phyloP scores from a whole-genome alignment of 37 sponge, comb jelly and placozoan species.

The Tethya wilhelma region DNA sequence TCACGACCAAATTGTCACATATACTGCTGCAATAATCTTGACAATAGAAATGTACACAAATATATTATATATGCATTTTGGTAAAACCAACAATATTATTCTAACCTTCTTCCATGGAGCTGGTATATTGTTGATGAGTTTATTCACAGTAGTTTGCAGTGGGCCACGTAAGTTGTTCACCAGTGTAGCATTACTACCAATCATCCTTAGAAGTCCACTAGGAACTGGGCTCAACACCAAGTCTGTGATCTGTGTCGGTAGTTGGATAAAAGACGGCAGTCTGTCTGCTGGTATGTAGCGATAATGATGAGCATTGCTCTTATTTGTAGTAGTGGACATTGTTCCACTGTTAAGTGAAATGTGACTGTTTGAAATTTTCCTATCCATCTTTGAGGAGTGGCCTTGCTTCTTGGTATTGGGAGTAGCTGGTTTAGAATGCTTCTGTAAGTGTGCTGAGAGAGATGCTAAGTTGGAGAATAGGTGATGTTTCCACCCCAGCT shows the following conservation, averaged over 20 bases:
- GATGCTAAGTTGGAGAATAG: constrained; percentile 18
- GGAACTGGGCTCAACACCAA: constrained; percentile 9
- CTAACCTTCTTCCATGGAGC: constrained; percentile 51
- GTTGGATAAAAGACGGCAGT: constrained; percentile 31
- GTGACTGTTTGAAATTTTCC: too few relatives aligned
- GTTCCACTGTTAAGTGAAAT: neutral
- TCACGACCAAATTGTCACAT: neutral
- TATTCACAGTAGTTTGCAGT: constrained; percentile 24
- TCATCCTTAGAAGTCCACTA: neutral
- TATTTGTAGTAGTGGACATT: neutral
- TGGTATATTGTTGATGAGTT: constrained; percentile 34
- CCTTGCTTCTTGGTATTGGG: neutral
- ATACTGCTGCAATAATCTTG: neutral
- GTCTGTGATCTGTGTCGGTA: constrained; percentile 16
- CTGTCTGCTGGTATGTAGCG: neutral
- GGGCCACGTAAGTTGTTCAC: constrained; percentile 21
- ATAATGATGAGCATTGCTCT: neutral
- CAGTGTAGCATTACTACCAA: neutral
- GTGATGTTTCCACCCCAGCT: constrained; percentile 40
- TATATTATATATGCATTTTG: too few relatives aligned
- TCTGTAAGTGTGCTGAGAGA: constrained; percentile 9
- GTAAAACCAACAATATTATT: too few relatives aligned
- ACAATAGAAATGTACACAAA: neutral
- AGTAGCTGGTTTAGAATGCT: neutral
- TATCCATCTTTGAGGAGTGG: neutral